Evolutionary conservation across 2,888 invertebrate species (phyloP).

Genomic region (Amblyjoppa proteus): DNA sequence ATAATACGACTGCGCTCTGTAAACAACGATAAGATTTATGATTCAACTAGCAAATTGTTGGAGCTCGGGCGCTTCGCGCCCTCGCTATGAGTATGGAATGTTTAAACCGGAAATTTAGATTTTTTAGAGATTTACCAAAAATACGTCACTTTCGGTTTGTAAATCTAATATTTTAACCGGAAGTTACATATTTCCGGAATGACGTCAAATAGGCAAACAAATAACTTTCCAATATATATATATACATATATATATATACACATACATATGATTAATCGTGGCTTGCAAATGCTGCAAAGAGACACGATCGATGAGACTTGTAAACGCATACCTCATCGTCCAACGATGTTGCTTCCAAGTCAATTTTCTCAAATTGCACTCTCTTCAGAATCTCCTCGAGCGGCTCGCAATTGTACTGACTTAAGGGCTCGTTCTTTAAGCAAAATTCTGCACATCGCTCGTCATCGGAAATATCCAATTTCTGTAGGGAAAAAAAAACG

Average conservation of each 20-base stretch:
- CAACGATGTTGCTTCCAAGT: constrained; percentile 89
- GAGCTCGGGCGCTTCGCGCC: not conserved
- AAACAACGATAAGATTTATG: constrained; percentile 62
- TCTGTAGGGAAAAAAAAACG: constrained; percentile 74
- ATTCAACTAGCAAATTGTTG: not conserved
- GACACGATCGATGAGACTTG: not conserved
- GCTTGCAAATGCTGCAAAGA: not conserved
- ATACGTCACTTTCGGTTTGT: not conserved
- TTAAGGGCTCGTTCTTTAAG: constrained; percentile 88
- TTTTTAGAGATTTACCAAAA: not conserved
- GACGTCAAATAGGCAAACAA: too few species aligned
- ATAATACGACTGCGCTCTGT: constrained; percentile 89
- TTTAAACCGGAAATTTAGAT: not conserved
- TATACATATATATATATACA: too few species aligned
- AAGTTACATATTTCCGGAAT: not conserved
- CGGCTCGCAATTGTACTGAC: constrained; percentile 91
- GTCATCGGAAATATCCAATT: constrained; percentile 82
- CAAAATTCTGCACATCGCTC: constrained; percentile 88
- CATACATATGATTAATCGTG: not conserved
- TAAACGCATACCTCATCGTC: constrained; percentile 89
- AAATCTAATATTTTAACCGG: not conserved
- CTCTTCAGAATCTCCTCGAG: constrained; percentile 93
- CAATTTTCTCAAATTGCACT: constrained; percentile 90
- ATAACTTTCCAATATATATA: too few species aligned
- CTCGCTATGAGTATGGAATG: not conserved